A percentile compares a stretch with the other conserved stretches of the same genome.
phyloP scores from a whole-genome alignment of 2,113 vertebrate genomes.

The Hippolais icterina region DNA sequence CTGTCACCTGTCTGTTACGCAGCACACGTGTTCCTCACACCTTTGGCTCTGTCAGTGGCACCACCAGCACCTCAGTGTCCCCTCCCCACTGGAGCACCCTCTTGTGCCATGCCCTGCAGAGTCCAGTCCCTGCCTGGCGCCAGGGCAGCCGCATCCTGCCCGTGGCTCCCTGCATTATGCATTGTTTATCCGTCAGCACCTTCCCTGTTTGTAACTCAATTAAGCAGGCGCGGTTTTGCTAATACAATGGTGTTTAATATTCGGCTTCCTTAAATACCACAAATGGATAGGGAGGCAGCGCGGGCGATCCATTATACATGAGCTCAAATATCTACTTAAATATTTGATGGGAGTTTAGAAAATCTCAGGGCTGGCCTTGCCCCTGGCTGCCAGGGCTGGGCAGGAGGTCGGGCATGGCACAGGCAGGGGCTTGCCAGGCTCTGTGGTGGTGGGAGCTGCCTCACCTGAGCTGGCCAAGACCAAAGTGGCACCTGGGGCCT shows the following conservation, averaged over 20 bases:
- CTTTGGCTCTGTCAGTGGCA: neutral
- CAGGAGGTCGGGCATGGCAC: neutral
- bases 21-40: neutral
- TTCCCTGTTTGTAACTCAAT: constrained; percentile 49
- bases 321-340: constrained; percentile 59
- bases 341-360: constrained; percentile 61
- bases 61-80: rapidly evolving
- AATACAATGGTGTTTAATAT: constrained; percentile 68
- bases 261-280: constrained; percentile 61
- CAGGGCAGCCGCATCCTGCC: neutral
- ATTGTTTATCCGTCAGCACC: constrained; percentile 51
- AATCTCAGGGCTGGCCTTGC: constrained; percentile 1
- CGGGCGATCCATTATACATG: constrained; percentile 54
- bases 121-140: rapidly evolving
- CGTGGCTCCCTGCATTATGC: neutral
- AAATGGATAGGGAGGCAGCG: constrained; percentile 51
- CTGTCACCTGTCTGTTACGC: neutral
- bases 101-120: neutral
- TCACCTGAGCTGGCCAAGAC: rapidly evolving
- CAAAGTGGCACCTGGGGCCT: rapidly evolving
- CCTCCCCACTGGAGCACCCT: rapidly evolving
- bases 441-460: neutral
- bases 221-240: constrained; percentile 28
- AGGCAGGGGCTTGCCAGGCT: neutral
- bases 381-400: neutral